Evolutionary conservation across 2,888 invertebrate species (phyloP).

Genomic region (Tupiocoris notatus): DNA sequence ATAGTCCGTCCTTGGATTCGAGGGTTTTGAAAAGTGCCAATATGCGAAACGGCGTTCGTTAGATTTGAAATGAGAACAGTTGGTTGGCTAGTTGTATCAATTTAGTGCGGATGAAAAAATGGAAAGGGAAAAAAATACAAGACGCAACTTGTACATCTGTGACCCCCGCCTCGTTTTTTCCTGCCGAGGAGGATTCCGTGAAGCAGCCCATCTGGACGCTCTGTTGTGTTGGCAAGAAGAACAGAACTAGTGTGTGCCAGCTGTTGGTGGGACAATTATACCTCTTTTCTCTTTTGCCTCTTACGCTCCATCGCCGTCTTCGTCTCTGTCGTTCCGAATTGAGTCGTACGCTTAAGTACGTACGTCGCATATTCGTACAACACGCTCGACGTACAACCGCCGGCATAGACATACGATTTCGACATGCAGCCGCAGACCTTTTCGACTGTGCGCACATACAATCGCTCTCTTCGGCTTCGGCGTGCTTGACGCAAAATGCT

Average conservation of each 20-base stretch:
- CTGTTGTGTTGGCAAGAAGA: neutral
- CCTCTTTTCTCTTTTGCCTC: neutral
- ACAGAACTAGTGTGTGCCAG: neutral
- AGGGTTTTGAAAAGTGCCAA: no score
- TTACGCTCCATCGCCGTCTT: neutral
- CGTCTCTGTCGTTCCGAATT: slow-evolving; percentile 15
- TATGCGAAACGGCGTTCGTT: no score
- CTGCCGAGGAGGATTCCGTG: no score
- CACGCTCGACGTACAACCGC: no score
- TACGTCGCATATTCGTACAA: slow-evolving; percentile 24
- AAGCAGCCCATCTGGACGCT: neutral
- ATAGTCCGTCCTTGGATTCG: no score
- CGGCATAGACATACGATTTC: neutral
- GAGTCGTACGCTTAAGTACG: slow-evolving; percentile 9
- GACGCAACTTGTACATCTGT: neutral
- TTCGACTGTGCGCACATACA: neutral
- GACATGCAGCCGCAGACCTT: neutral
- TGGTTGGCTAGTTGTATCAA: neutral
- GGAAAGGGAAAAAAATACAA: neutral
- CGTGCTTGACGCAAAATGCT: slow-evolving; percentile 25
- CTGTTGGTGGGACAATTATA: slow-evolving; percentile 27
- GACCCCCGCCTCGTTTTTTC: neutral
- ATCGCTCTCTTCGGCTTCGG: neutral
- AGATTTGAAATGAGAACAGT: neutral
- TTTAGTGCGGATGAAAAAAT: neutral